A percentile compares a stretch with the other conserved stretches of the same genome.
phyloP scores from a whole-genome alignment of 1,140 invertebrate genomes.

The Xylocopa sonorina region DNA sequence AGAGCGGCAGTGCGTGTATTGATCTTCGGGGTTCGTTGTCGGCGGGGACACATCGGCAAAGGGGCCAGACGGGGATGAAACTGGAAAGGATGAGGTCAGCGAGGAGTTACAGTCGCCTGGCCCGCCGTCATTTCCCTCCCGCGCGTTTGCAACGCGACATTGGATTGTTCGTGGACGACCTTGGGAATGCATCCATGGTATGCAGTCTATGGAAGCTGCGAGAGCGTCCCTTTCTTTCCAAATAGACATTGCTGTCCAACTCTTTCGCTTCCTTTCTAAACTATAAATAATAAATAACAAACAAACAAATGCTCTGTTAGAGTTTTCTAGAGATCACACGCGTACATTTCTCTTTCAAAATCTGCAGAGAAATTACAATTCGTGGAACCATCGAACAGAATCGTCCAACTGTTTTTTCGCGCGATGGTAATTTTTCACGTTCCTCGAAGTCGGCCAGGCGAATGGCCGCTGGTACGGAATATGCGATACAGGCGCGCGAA shows the following conservation, averaged over 20 bases:
- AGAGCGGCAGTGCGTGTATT: constrained; percentile 65
- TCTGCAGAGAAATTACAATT: no score
- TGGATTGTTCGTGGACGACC: background rate
- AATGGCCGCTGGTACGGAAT: background rate
- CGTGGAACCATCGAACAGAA: no score
- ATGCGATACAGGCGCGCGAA: background rate
- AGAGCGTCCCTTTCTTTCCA: no score
- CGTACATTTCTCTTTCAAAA: no score
- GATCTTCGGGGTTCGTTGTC: constrained; percentile 52
- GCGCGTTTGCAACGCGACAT: background rate
- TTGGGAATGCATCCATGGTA: constrained; percentile 32
- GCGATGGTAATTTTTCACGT: no score
- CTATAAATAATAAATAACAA: no score
- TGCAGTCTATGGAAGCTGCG: no score
- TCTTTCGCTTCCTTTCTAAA: no score
- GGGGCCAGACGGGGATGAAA: constrained; percentile 30
- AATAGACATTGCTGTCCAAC: no score
- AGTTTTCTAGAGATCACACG: background rate
- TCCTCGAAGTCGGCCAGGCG: background rate
- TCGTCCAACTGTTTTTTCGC: no score
- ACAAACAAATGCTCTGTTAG: no score
- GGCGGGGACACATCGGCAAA: constrained; percentile 29
- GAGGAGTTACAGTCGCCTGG: constrained; percentile 43
- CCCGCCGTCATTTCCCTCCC: constrained; percentile 9
- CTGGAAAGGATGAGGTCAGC: constrained; percentile 47